These are phyloP conservation scores for Cheirogaleus major DNA, from an alignment of 2,797 vertebrate species.

Conservation along the genomic window DNA sequence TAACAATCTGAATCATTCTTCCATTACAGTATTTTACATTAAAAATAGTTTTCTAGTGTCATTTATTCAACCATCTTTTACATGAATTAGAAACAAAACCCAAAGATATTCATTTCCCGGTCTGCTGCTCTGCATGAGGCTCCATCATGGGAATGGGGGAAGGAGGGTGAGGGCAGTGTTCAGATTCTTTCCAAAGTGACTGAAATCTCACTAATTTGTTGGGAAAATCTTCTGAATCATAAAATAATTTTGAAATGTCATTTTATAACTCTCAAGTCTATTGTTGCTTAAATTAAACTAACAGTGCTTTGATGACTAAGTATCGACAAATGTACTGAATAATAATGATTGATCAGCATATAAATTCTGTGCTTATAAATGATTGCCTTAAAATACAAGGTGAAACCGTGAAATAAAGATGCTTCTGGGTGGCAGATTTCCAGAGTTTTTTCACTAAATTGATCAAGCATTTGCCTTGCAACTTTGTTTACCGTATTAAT, in stretches of 20 bases:
- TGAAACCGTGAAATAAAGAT: background rate
- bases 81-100: conserved; percentile 13
- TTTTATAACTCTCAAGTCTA: conserved; percentile 10
- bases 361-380: conserved; percentile 48
- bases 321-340: conserved; percentile 46
- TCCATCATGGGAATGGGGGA: background rate
- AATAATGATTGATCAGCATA: conserved; percentile 28
- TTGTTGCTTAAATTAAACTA: conserved; percentile 64
- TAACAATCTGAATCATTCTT: background rate
- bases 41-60: background rate
- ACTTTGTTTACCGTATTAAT: background rate
- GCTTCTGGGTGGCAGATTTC: conserved; percentile 5
- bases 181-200: background rate
- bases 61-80: background rate
- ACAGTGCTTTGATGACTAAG: conserved; percentile 62
- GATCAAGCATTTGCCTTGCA: background rate
- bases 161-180: background rate
- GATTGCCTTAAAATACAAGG: conserved; percentile 31
- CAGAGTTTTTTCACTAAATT: background rate
- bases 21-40: background rate
- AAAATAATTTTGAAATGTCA: background rate
- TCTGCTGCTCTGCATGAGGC: background rate
- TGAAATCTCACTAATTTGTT: background rate
- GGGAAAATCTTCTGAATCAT: background rate
- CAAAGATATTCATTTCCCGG: background rate